A percentile compares a stretch with the other conserved stretches of the same genome.
These are phyloP conservation scores for Cygnus olor DNA, from an alignment of 2,797 vertebrate species.

Conservation along the genomic window DNA sequence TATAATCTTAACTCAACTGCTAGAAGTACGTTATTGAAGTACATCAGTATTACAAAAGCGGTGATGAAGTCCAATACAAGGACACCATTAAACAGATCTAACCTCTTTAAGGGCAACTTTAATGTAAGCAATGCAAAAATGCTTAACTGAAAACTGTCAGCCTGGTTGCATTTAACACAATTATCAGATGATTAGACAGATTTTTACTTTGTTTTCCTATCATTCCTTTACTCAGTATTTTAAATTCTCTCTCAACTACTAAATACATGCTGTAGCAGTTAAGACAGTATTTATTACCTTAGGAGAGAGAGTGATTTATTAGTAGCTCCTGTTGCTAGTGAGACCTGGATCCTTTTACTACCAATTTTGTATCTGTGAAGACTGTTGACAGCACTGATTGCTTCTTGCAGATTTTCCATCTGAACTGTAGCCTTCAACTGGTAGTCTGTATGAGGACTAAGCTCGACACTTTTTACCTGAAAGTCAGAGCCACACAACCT, in stretches of 20 bases:
- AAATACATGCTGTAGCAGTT: neutral
- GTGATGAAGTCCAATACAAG: neutral
- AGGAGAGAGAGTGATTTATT: slow-evolving; percentile 89
- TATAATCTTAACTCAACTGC: neutral
- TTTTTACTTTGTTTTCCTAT: neutral
- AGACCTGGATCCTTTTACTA: slow-evolving; percentile 94
- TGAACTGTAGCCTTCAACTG: slow-evolving; percentile 92
- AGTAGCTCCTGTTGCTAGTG: slow-evolving; percentile 87
- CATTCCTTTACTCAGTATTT: neutral
- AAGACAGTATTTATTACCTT: slow-evolving; percentile 79
- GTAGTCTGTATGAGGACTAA: slow-evolving; percentile 97
- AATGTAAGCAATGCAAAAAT: neutral
- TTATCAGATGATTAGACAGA: neutral
- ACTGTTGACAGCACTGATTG: slow-evolving; percentile 88
- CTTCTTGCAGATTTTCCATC: slow-evolving; percentile 93
- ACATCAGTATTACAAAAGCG: neutral
- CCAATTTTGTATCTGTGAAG: slow-evolving; percentile 95
- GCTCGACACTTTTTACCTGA: slow-evolving; percentile 91
- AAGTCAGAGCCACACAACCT: neutral
- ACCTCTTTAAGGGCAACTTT: neutral
- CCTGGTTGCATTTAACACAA: neutral
- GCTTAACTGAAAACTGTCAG: neutral
- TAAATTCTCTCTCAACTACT: neutral
- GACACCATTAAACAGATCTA: neutral
- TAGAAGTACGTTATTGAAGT: neutral